Base-by-base conservation (phyloP, 2,113 vertebrate genomes). In the Zosterops hypoxanthus region DNA sequence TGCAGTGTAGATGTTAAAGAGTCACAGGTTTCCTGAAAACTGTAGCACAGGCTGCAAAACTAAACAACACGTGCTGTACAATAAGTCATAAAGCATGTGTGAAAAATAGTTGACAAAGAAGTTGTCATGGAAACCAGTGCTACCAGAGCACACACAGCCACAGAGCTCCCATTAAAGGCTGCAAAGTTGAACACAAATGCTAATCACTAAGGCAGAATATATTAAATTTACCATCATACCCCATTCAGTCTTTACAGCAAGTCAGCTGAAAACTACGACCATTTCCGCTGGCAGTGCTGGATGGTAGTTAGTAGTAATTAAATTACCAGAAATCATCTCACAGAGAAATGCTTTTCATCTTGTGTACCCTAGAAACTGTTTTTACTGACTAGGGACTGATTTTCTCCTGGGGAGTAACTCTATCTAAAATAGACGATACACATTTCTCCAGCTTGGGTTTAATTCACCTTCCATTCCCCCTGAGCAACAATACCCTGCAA, bases 41-140 rank as follows among this genome's bases (percentile, higher is more conserved):
- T 68, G 29, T 50, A 79, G 52, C 56, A 71, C 2, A 0, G 71
- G 29, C 77, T 82, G 16, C 66, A 82, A 95, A 92, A 82, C 88
- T 55, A 90, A 96, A 92, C 91, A 94, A 90, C 94, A 88, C 29
- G 9, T 94, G 83, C 79, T 53, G 69, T 21, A 89, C 86, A 92
- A 9, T 89, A 96, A 93, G 76, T 82, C 79, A 95, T 92, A 95
- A 94, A 96, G 82, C 87, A 94, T 59, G 75, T 95, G 94, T 94
- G 91, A 95, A 86, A 90, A 94, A 82, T 16, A 91, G 79, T 90
- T 75, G 90, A 92, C 94, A 95, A 77, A 82, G 81, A 77, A 81
- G 73, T 81, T 95, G 87, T 82, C 92, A 89, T 90, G 89, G 96
- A 96, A 95, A 95, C 93, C 64, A 81, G 55, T 50, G 73, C 94